Evolutionary conservation across 2,888 invertebrate genomes (phyloP), one percentile per base, ranked within the genome.

Genomic region (Yponomeuta cagnagella): DNA sequence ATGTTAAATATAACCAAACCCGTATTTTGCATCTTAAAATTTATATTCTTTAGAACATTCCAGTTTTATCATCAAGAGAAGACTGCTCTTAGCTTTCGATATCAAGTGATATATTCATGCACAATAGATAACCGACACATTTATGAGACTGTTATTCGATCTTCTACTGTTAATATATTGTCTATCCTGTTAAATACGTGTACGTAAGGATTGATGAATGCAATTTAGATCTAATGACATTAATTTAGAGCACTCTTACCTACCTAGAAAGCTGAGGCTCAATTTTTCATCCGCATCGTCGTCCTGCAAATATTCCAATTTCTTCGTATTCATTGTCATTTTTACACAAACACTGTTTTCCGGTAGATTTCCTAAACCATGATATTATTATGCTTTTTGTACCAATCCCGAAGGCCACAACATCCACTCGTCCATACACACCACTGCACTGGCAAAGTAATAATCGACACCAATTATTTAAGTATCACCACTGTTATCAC

Each of bases 261-360:
- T 77, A 91, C 92, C 92, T 92, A 91, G 86, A 86, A 91, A 92
- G 84, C 92, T 92, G 83, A 92, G 89, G 79, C 88, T 91, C 73
- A 87, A 84, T 78, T 91, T 91, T 75, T 85, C 90, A 81, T 90
- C 90, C 80, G 87, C 88, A 77, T 90, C 89, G 73, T 87, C 85
- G 77, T 90, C 86, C 73, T 86, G 86, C 75, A 88, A 89, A 78
- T 90, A 89, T 84, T 92, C 92, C 85, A 92, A 82, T 83, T 91
- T 92, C 86, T 92, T 92, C 74, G 91, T 86, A 90, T 92, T 92
- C 92, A 92, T 92, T 74, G 68, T 68, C 71, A 63, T 66, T 68
- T 58, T 43, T 67, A 12, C 43, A 37, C 80, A 82, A n/a, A 23
- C 8, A 68, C 48, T 52, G 30, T 15, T 48, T 70, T 52, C 43